Base-by-base conservation (phyloP, 2,888 invertebrate genomes). In the Sisyra terminalis region DNA sequence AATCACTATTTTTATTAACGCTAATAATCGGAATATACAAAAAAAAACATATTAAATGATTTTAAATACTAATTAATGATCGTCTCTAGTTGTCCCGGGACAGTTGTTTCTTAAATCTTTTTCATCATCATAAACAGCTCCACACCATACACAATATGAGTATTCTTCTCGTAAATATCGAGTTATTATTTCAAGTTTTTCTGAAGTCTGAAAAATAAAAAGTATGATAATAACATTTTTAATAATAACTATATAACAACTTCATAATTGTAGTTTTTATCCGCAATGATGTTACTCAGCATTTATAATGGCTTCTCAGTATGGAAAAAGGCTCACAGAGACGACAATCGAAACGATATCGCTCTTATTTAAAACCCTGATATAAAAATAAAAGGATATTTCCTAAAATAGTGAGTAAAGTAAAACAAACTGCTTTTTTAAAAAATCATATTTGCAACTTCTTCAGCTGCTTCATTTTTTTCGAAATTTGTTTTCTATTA, bases 131-230 rank as follows among this genome's bases (percentile, higher is more conserved):
- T 71, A 84, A 39, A 69, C 69, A 4, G 73, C 71, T 9, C 78
- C 82, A 65, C 87, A 87, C 78, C 84, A 87, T 41, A 81, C 70
- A 55, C 87, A 87, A 57, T 84, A 87, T 43, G 66, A 67, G 57
- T 86, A 75, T 30, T 68, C 71, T n/a, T 64, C 66, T 44, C 85
- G 66, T 43, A 87, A 60, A 57, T 87, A 84, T 18, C 62, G 57
- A 0, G 73, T 66, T 3, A 83, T 50, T 47, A 73, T 64, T 48
- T 72, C 68, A 29, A 83, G 56, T 55, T 75, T 73, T 51, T 78
- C 77, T 30, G 52, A 52, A 2, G 62, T 52, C 58, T 67, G 51
- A 3, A 54, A 54, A 44, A 36, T 15, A 36, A 1, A 36, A 36
- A 31, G 31, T 4, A 14, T 8, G 14, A 16, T 15, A 36, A 36